phyloP scores from a whole-genome alignment of 2,113 vertebrate genomes.

The Leptodactylus fuscus region DNA sequence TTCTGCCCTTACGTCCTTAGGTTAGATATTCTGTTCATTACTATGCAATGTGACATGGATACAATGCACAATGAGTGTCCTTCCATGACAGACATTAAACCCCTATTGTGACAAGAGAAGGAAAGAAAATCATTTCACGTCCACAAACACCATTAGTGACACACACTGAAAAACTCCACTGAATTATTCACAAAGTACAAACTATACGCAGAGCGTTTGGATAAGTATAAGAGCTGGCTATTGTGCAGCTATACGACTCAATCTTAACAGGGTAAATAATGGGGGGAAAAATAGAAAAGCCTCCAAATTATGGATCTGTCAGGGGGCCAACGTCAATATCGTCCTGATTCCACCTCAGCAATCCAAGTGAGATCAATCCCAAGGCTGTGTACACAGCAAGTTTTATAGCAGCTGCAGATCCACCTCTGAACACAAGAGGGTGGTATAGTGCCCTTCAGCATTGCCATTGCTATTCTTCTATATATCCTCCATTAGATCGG shows the following conservation, averaged over 20 bases:
- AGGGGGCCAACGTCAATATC: not conserved
- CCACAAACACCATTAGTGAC: slow-evolving; percentile 27
- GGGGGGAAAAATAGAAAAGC: not conserved
- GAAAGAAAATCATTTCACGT: not conserved
- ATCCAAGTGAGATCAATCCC: not conserved
- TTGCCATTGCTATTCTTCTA: not conserved
- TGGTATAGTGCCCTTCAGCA: not conserved
- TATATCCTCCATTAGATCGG: not conserved
- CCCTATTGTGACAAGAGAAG: slow-evolving; percentile 51
- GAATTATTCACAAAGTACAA: slow-evolving; percentile 23
- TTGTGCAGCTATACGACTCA: not conserved
- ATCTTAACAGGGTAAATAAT: not conserved
- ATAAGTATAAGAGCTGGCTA: not conserved
- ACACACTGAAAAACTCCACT: not conserved
- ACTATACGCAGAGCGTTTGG: not conserved
- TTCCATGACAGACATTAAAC: slow-evolving; percentile 64
- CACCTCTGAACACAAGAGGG: not conserved
- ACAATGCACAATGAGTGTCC: slow-evolving; percentile 57
- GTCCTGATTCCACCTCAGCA: not conserved
- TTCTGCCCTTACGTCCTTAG: slow-evolving; percentile 75
- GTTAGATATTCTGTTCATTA: slow-evolving; percentile 73
- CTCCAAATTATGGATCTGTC: not conserved
- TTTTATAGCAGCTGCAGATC: not conserved
- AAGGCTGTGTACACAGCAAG: not conserved
- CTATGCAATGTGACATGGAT: slow-evolving; percentile 67